phyloP scores from a whole-genome alignment of 2,797 vertebrate species.

The Crax fasciolata region DNA sequence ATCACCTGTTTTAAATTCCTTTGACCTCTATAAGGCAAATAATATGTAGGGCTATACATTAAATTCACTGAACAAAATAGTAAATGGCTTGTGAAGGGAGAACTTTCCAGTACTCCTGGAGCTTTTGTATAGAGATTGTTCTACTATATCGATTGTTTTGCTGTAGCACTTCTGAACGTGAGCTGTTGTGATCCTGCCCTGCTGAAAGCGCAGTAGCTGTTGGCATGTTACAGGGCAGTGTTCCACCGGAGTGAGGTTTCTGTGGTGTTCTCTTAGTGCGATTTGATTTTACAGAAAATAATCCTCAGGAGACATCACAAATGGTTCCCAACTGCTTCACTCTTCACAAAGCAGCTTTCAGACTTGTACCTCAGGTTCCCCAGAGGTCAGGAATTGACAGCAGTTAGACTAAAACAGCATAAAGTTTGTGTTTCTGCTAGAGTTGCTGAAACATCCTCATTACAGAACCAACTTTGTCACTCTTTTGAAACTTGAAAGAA shows the following conservation, averaged over 20 bases:
- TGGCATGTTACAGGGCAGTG: background rate
- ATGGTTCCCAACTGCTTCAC: background rate
- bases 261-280: background rate
- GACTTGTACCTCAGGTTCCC: fast-evolving
- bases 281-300: background rate
- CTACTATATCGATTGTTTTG: background rate
- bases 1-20: background rate
- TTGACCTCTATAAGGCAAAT: background rate
- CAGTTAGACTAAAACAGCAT: background rate
- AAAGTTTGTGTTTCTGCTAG: background rate
- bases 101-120: background rate
- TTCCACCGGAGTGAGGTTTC: background rate
- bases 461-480: background rate
- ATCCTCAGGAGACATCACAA: background rate
- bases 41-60: background rate
- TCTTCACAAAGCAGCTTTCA: background rate
- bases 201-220: background rate
- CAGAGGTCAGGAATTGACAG: background rate
- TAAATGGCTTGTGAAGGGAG: background rate
- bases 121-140: background rate
- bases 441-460: background rate
- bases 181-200: background rate
- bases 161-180: background rate
- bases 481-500: background rate
- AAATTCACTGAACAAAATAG: background rate